Evolutionary conservation across 2,797 vertebrate genomes (phyloP), one percentile per base, ranked within the genome.

Genomic region (Dallia pectoralis): DNA sequence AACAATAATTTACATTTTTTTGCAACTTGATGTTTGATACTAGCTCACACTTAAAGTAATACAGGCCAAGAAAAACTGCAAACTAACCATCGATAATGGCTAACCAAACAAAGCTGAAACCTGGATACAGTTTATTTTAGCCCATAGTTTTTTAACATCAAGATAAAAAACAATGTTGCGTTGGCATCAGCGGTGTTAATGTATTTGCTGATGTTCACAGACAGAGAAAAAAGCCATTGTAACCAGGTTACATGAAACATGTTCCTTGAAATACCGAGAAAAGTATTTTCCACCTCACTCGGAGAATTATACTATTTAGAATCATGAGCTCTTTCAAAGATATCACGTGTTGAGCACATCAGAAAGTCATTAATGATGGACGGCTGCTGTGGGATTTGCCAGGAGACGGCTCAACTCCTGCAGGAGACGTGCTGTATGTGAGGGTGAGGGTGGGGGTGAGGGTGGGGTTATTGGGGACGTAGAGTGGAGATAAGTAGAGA

Each of bases 241-340:
- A 72, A 32, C 48, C 71, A 49, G 15, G 49, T 71, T 61, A 67
- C 65, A 49, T 71, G 27, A 62, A 59, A 27, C 53, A 65, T 29
- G 44, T 72, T 74, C 65, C 70, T 33, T 69, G 25, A 25, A 67
- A 32, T 51, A 71, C 67, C 70, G 67, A 66, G 63, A 48, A n/a
- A 44, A 74, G 61, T 63, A 15, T 74, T 7, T 69, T 78, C 69
- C 62, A 62, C 71, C 30, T 77, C 77, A 75, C 49, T 75, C 82
- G 75, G 44, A 47, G 71, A 75, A 73, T 67, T 73, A 75, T 80
- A 61, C 71, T 76, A 83, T 85, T 76, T 83, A 44, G 53, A 77
- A 66, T 62, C 32, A 68, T 74, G 62, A 74, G 74, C 53, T 67
- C 62, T 71, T 69, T 68, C 40, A 48, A 76, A 72, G 33, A 64